These are phyloP conservation scores for Albula goreensis DNA, from an alignment of 2,113 vertebrate genomes.

Conservation along the genomic window DNA sequence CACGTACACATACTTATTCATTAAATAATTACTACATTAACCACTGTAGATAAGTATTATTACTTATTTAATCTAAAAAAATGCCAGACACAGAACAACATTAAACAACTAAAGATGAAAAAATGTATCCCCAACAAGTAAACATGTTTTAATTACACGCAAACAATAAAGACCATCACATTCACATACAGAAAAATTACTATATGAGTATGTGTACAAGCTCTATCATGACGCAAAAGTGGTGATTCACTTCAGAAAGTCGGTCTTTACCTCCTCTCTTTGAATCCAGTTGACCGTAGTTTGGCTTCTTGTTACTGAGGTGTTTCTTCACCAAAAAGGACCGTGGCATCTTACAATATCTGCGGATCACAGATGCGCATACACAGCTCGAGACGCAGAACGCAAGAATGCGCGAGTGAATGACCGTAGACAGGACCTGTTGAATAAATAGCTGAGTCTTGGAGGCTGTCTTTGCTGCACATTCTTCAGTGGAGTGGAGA, in stretches of 20 bases:
- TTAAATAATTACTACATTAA: too few species aligned
- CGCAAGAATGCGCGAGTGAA: slow-evolving; percentile 23
- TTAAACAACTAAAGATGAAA: background rate
- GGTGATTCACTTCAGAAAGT: slow-evolving; percentile 1
- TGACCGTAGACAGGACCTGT: slow-evolving; percentile 21
- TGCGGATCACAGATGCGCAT: background rate
- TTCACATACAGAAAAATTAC: background rate
- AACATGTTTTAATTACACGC: background rate
- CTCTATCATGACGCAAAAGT: background rate
- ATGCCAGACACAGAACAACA: background rate
- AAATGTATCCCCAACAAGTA: background rate
- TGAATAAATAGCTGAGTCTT: slow-evolving; percentile 53
- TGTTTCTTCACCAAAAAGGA: slow-evolving; percentile 66
- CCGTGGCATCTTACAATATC: slow-evolving; percentile 54
- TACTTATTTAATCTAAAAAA: background rate
- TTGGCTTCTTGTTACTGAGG: slow-evolving; percentile 51
- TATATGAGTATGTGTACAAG: background rate
- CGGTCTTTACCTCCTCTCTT: slow-evolving; percentile 45
- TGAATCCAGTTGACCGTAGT: slow-evolving; percentile 41
- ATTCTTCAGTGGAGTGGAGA: slow-evolving; percentile 34
- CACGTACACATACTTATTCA: too few species aligned
- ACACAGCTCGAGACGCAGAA: background rate
- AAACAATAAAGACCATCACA: background rate
- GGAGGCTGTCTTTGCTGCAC: slow-evolving; percentile 42
- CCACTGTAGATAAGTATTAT: background rate